Conservation (phyloP, 2,797 vertebrate genomes). For the Sternotherus odoratus region DNA sequence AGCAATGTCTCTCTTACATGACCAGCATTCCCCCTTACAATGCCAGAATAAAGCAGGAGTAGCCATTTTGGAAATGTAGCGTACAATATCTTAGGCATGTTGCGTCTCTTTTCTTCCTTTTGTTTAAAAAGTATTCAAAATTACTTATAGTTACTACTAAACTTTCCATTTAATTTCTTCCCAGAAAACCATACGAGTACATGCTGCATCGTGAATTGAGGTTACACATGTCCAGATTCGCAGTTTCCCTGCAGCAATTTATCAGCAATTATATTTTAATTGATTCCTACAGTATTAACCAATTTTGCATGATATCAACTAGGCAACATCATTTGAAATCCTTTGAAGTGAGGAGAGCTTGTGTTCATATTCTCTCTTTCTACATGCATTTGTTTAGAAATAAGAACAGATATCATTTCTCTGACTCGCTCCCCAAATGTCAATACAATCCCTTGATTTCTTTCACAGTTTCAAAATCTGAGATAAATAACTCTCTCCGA, state of each 20-base stretch:
- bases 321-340: constrained; percentile 42
- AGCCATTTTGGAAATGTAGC: not conserved
- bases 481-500: not conserved
- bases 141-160: not conserved
- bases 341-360: constrained; percentile 60
- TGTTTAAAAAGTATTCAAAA: not conserved
- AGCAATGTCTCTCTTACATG: not conserved
- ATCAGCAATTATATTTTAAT: constrained; percentile 68
- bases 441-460: not conserved
- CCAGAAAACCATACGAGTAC: not conserved
- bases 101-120: not conserved
- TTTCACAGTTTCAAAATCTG: not conserved
- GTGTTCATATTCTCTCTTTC: constrained; percentile 12
- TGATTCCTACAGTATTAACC: constrained; percentile 60
- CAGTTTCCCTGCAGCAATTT: constrained; percentile 57
- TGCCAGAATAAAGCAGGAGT: not conserved
- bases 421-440: not conserved
- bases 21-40: rapidly evolving
- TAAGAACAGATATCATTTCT: not conserved
- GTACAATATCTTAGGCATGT: not conserved
- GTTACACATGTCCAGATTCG: not conserved
- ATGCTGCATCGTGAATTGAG: not conserved
- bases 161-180: not conserved
- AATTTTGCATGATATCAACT: constrained; percentile 52
- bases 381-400: constrained; percentile 62